phyloP scores from a whole-genome alignment of 2,888 invertebrate species.

The Cotesia congregata region DNA sequence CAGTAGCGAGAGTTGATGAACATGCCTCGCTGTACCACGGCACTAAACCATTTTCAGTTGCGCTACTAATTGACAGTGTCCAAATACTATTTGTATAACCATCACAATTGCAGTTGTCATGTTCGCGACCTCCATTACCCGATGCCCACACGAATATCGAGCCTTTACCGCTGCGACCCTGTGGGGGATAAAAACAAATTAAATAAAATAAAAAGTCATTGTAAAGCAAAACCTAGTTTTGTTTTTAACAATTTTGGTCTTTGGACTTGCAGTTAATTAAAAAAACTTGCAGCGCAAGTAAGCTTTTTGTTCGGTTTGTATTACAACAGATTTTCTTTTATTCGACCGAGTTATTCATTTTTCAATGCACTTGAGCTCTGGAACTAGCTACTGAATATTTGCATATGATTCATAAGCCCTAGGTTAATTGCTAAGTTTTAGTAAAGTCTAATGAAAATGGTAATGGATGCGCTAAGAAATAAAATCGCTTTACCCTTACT shows the following conservation, averaged over 20 bases:
- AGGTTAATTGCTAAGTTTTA: conserved; percentile 41
- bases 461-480: conserved; percentile 50
- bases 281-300: neutral
- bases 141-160: conserved; percentile 99
- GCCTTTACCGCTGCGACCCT: conserved; percentile 94
- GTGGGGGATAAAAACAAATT: conserved; percentile 41
- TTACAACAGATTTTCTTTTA: conserved; percentile 21
- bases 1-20: conserved; percentile 96
- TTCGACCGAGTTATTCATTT: conserved; percentile 7
- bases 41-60: conserved; percentile 90
- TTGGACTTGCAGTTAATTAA: neutral
- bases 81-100: conserved; percentile 99
- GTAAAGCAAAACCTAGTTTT: neutral
- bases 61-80: conserved; percentile 97
- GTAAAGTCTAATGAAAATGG: conserved; percentile 56
- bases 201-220: neutral
- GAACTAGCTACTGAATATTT: conserved; percentile 47
- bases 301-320: neutral
- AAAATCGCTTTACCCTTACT: conserved; percentile 43
- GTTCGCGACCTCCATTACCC: conserved; percentile 96
- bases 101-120: conserved; percentile 99
- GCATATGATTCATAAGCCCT: conserved; percentile 48
- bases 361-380: neutral
- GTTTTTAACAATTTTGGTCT: neutral
- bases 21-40: conserved; percentile 99